Conservation (phyloP, 2,888 invertebrate species). For the Melinopterus prodromus region DNA sequence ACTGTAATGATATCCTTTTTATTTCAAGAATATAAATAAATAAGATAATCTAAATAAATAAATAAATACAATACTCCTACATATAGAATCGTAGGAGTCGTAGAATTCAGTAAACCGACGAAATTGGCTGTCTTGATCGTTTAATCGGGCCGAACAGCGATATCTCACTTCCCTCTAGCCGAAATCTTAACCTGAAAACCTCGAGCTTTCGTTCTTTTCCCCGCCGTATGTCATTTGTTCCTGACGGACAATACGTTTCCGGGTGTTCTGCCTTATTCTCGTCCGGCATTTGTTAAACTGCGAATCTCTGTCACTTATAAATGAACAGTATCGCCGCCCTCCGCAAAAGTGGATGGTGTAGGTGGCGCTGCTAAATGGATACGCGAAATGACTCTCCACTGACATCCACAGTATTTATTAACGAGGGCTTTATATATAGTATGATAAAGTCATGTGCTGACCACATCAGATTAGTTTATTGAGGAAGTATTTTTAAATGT, state of each 20-base stretch:
- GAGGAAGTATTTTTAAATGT: too few species aligned
- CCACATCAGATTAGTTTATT: too few species aligned
- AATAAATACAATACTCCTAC: too few species aligned
- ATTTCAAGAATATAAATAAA: too few species aligned
- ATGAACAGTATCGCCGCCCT: background rate
- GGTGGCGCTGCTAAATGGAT: background rate
- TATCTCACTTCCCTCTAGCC: background rate
- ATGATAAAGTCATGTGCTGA: too few species aligned
- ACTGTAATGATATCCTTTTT: too few species aligned
- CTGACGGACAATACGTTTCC: background rate
- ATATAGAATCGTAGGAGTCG: too few species aligned
- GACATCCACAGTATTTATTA: background rate
- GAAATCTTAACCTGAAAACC: background rate
- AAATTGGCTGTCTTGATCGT: too few species aligned
- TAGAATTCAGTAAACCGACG: too few species aligned
- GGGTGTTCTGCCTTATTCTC: background rate
- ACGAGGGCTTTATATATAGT: too few species aligned
- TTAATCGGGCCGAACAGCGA: too few species aligned
- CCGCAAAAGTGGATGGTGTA: background rate
- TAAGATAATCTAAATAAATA: too few species aligned
- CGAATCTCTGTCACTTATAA: conserved; percentile 4
- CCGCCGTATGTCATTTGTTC: conserved; percentile 4
- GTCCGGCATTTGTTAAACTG: conserved; percentile 4
- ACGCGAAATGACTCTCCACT: background rate
- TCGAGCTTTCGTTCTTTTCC: background rate